Conservation (phyloP, 2,113 vertebrate species). For the Theropithecus gelada region DNA sequence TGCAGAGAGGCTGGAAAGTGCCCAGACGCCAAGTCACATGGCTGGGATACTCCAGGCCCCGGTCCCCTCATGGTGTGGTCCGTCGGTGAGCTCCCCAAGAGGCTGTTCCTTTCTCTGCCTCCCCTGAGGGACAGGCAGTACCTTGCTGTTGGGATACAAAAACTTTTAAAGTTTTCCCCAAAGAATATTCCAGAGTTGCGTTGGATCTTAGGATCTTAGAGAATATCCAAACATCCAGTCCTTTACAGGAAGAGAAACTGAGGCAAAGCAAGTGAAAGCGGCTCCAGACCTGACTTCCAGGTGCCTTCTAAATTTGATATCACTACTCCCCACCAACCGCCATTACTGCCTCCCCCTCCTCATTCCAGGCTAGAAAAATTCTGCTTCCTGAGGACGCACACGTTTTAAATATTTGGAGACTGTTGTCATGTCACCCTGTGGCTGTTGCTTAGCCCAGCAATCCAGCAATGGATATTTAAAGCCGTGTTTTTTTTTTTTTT, state of each 20-base stretch:
- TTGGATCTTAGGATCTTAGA: not conserved
- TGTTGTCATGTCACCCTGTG: not conserved
- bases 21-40: fast-evolving
- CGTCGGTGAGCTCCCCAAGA: fast-evolving
- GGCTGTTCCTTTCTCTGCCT: not conserved
- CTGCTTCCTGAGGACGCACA: not conserved
- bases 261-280: not conserved
- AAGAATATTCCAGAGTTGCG: not conserved
- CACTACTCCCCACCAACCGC: fast-evolving
- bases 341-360: not conserved
- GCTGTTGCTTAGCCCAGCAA: not conserved
- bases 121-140: fast-evolving
- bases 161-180: too few relatives aligned
- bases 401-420: not conserved
- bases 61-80: fast-evolving
- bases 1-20: not conserved
- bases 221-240: not conserved
- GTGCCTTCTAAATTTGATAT: not conserved
- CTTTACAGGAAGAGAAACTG: not conserved
- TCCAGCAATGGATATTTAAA: not conserved
- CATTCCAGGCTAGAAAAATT: not conserved
- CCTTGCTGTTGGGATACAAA: not conserved
- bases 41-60: not conserved
- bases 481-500: not conserved
- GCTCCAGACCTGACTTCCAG: not conserved